Evolutionary conservation across 2,797 vertebrate species (phyloP).

Genomic region (Karalla daura): DNA sequence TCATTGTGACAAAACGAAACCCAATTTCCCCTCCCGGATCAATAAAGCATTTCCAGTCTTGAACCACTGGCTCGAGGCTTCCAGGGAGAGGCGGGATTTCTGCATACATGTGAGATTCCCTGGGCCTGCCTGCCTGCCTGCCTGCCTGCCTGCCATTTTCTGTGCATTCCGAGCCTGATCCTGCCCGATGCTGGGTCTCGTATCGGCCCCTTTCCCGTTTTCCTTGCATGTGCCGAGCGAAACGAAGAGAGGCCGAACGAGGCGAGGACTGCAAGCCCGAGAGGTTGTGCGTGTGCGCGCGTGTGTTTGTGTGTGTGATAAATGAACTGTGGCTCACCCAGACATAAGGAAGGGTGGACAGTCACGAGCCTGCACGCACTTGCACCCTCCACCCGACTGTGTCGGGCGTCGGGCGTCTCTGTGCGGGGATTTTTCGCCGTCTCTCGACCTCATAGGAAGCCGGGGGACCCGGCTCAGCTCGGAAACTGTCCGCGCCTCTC

Average conservation of each 20-base stretch:
- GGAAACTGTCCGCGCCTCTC: slow-evolving; percentile 30
- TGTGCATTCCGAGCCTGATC: too few species aligned
- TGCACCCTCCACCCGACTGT: slow-evolving; percentile 50
- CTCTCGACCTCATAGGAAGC: slow-evolving; percentile 39
- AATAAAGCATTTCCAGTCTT: too few species aligned
- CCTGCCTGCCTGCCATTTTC: slow-evolving; percentile 18
- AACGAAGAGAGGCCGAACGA: slow-evolving; percentile 45
- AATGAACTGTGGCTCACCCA: slow-evolving; percentile 56
- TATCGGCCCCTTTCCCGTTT: too few species aligned
- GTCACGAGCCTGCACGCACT: slow-evolving; percentile 26
- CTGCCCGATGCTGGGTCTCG: too few species aligned
- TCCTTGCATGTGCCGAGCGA: too few species aligned
- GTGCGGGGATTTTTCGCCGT: slow-evolving; percentile 48
- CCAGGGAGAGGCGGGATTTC: too few species aligned
- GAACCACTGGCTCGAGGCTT: too few species aligned
- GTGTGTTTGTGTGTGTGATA: slow-evolving; percentile 55
- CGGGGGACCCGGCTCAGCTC: slow-evolving; percentile 28
- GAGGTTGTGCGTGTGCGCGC: slow-evolving; percentile 50
- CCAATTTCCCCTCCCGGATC: too few species aligned
- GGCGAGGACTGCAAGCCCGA: slow-evolving; percentile 39
- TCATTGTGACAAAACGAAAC: too few species aligned
- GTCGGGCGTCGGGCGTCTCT: slow-evolving; percentile 50
- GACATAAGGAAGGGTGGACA: slow-evolving; percentile 40
- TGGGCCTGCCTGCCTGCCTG: slow-evolving; percentile 7
- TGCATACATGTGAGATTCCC: background rate